These are phyloP conservation scores for Tetramorium alpestre DNA, from an alignment of 1,140 invertebrate species.

Conservation along the genomic window DNA sequence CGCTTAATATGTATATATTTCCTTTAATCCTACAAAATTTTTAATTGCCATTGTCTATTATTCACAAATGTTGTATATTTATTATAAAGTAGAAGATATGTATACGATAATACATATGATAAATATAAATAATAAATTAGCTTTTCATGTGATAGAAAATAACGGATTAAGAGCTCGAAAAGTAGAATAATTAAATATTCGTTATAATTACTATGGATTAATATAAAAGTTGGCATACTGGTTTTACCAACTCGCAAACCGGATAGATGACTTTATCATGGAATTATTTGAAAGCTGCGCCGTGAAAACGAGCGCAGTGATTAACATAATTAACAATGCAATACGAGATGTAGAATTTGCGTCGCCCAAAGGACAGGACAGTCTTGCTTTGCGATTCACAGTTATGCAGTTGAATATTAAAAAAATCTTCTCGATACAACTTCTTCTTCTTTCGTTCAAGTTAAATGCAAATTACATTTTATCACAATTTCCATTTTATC, in stretches of 20 bases:
- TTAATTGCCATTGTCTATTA: neutral
- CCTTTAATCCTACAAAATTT: neutral
- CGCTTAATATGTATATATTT: neutral
- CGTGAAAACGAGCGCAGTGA: slow-evolving; percentile 19
- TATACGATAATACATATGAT: neutral
- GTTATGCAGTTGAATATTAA: slow-evolving; percentile 33
- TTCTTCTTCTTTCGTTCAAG: slow-evolving; percentile 11
- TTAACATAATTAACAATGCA: slow-evolving; percentile 55
- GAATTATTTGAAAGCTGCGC: slow-evolving; percentile 18
- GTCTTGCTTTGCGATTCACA: slow-evolving; percentile 9
- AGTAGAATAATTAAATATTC: slow-evolving; percentile 38
- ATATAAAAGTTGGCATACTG: slow-evolving; percentile 29
- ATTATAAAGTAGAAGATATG: neutral
- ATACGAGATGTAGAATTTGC: slow-evolving; percentile 19
- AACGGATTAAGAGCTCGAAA: neutral
- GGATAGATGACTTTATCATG: neutral
- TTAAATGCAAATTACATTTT: slow-evolving; percentile 29
- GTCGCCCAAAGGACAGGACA: slow-evolving; percentile 13
- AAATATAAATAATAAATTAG: slow-evolving; percentile 34
- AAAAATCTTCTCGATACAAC: slow-evolving; percentile 30
- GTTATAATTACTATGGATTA: slow-evolving; percentile 28
- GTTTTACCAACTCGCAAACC: neutral
- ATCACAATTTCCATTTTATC: slow-evolving; percentile 5
- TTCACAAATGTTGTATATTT: neutral
- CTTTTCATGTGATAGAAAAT: neutral